A percentile compares a stretch with the other conserved stretches of the same genome.
phyloP scores from a whole-genome alignment of 1,140 invertebrate genomes.

The Andrena cerasifolii region DNA sequence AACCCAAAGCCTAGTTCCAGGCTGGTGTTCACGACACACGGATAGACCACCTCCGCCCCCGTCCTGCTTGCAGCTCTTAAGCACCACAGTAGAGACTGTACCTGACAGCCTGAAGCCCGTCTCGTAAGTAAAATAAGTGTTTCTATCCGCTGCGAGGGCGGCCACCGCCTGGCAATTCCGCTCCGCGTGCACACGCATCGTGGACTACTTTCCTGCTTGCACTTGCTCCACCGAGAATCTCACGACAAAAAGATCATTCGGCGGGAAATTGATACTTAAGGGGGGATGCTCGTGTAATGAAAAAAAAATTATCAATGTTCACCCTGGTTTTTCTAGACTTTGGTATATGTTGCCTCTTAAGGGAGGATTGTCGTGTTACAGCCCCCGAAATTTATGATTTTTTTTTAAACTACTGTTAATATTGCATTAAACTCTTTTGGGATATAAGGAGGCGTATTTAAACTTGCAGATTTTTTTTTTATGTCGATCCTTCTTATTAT shows the following conservation, averaged over 20 bases:
- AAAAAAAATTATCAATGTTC: too few relatives aligned
- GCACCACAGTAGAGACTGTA: slow-evolving; percentile 1
- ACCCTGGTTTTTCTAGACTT: too few relatives aligned
- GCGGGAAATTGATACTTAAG: background rate
- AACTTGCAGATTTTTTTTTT: too few relatives aligned
- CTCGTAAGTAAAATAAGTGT: slow-evolving; percentile 26
- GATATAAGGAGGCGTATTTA: too few relatives aligned
- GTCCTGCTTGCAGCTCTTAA: background rate
- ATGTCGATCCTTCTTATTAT: too few relatives aligned
- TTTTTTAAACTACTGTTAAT: too few relatives aligned
- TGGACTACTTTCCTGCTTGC: background rate
- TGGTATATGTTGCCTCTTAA: too few relatives aligned
- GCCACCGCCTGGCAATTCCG: slow-evolving; percentile 1
- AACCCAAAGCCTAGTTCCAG: slow-evolving; percentile 34
- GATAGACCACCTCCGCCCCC: slow-evolving; percentile 18
- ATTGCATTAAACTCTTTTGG: too few relatives aligned
- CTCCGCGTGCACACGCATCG: background rate
- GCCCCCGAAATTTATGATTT: too few relatives aligned
- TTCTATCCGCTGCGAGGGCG: slow-evolving; percentile 39
- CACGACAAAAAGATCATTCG: background rate
- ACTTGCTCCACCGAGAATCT: background rate
- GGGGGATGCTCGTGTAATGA: background rate
- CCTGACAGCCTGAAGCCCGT: slow-evolving; percentile 1
- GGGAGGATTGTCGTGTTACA: too few relatives aligned
- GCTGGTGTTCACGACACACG: slow-evolving; percentile 1